phyloP scores from a whole-genome alignment of 2,797 vertebrate species.

The Tangara arthus region DNA sequence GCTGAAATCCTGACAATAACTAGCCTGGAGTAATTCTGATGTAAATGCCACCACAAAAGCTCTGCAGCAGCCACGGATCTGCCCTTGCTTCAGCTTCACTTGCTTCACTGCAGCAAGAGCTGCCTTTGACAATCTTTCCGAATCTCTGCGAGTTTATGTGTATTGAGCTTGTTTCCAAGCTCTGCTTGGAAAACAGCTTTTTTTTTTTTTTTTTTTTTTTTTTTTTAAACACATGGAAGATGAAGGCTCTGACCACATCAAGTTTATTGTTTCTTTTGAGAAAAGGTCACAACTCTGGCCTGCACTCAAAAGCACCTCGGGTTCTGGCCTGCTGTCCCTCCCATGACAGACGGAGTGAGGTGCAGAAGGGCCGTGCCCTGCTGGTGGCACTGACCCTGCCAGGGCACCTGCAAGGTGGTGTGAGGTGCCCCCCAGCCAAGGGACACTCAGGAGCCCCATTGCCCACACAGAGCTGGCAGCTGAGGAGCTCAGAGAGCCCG shows the following conservation, averaged over 20 bases:
- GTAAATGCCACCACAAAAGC: not conserved
- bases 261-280: not conserved
- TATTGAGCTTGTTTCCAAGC: no score
- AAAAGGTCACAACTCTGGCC: not conserved
- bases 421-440: not conserved
- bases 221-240: not conserved
- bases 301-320: rapidly evolving
- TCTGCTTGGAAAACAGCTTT: not conserved
- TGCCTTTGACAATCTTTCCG: not conserved
- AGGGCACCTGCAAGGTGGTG: rapidly evolving
- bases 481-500: not conserved
- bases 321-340: rapidly evolving
- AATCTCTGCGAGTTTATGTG: rapidly evolving
- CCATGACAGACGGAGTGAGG: rapidly evolving
- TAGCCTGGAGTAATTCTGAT: not conserved
- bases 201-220: not conserved
- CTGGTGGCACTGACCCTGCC: rapidly evolving
- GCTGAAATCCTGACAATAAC: not conserved
- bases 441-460: no score
- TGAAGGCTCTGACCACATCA: not conserved
- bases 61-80: not conserved
- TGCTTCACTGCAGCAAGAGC: not conserved
- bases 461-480: no score
- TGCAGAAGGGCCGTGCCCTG: rapidly evolving
- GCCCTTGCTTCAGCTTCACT: not conserved